Percentiles rank a stretch among this genome's conserved stretches.
Conservation (phyloP, 2,797 vertebrate species). For the Hydrolagus colliei region DNA sequence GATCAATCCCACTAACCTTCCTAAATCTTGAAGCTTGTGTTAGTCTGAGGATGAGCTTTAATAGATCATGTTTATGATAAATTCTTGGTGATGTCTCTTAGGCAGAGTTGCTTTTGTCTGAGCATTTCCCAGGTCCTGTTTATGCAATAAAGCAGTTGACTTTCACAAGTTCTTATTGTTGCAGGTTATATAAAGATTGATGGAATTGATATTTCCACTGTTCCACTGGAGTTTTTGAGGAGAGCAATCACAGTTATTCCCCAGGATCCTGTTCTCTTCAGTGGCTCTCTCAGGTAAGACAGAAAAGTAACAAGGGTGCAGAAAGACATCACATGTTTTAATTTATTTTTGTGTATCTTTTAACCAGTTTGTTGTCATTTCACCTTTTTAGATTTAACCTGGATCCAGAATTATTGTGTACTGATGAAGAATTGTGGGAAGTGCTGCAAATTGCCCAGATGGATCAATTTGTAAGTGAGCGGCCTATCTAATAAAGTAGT, state of each 20-base stretch:
- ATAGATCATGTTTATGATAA: too few species aligned
- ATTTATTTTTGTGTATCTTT: neutral
- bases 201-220: conserved; percentile 22
- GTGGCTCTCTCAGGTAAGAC: conserved; percentile 21
- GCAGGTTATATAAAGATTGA: conserved; percentile 23
- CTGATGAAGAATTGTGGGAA: conserved; percentile 24
- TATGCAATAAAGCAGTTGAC: neutral
- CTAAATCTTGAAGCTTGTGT: too few species aligned
- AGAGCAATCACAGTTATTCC: conserved; percentile 27
- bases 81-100: too few species aligned
- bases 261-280: conserved; percentile 28
- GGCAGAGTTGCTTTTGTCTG: too few species aligned
- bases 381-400: conserved; percentile 16
- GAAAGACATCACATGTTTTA: neutral
- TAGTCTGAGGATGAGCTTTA: too few species aligned
- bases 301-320: neutral
- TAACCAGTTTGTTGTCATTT: neutral
- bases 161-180: neutral
- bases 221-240: conserved; percentile 9
- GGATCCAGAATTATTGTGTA: neutral
- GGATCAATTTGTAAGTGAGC: conserved; percentile 3
- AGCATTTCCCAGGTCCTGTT: too few species aligned
- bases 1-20: too few species aligned
- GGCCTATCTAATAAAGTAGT: neutral
- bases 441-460: conserved; percentile 8